Base-by-base conservation (phyloP, 2,888 invertebrate species). In the Molanna angustata region DNA sequence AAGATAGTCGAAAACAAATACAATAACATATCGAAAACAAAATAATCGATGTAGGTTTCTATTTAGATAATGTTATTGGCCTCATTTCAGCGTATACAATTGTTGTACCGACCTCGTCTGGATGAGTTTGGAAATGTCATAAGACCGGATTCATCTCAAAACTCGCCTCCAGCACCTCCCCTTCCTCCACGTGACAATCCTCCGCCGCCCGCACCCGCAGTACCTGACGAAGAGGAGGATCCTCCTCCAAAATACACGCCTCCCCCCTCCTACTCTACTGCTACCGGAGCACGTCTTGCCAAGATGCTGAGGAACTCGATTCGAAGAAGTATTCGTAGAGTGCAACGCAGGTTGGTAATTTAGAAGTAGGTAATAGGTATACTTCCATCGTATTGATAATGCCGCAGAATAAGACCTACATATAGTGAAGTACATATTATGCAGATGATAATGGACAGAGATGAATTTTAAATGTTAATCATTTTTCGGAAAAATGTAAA, bases 171-270 rank as follows among this genome's bases (percentile, higher is more conserved):
- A 71, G 62, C 71, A 74, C 40, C 64, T 72, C 7, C 69, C 70
- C 1, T 68, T 60, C 7, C 54, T 55, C 14, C 63, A 51, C 54
- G 64, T 57, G 13, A 65, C 62, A 63, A 65, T 16, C 44, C 20
- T 19, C n/a, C 52, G n/a, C 13, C 16, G 1, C 47, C 52, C 6
- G 43, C 19, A 7, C 22, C 37, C 6, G 27, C 54, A 63, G 18
- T 64, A 2, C 41, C 27, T 27, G 50, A 56, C 31, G n/a, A n/a
- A n/a, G n/a, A n/a, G n/a, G 62, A 65, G 14, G 92, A 92, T 74
- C 90, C 91, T 1, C 93, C 93, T 2, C 94, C 94, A 44, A 94
- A 94, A 69, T 94, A 94, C 71, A 94, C 93, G 0, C 94, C 94
- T 1, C 94, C 94, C 2, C 94, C 94, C 0, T 91, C 91, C 0